These are phyloP conservation scores for Myopa tessellatipennis DNA, from an alignment of 2,888 invertebrate genomes.

Conservation along the genomic window DNA sequence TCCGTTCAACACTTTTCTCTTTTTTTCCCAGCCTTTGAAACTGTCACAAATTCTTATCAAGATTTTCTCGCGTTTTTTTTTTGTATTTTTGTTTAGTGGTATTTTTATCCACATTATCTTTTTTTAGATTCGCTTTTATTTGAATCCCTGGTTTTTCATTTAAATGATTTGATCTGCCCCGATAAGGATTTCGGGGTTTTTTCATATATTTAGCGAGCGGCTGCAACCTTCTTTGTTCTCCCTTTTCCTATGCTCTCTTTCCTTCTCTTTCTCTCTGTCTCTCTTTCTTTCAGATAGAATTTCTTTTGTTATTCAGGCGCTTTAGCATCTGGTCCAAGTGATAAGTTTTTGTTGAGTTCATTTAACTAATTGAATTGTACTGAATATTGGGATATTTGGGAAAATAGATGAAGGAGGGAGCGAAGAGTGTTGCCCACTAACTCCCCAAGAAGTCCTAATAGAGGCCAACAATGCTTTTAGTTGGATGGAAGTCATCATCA, in stretches of 20 bases:
- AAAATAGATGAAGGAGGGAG: background rate
- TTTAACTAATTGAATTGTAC: constrained; percentile 52
- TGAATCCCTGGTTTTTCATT: constrained; percentile 36
- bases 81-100: background rate
- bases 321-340: constrained; percentile 51
- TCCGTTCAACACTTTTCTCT: background rate
- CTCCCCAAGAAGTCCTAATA: no score
- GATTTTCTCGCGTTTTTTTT: constrained; percentile 33
- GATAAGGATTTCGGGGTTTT: constrained; percentile 29
- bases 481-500: background rate
- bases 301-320: background rate
- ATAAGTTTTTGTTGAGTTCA: constrained; percentile 41
- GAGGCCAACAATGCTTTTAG: no score
- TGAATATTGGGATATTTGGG: background rate
- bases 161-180: constrained; percentile 44
- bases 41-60: constrained; percentile 33
- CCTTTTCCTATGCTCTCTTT: background rate
- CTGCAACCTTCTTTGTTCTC: background rate
- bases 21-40: constrained; percentile 29
- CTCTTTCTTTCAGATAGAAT: background rate
- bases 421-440: no score
- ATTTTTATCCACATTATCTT: background rate
- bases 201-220: background rate
- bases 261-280: background rate
- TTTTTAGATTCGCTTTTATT: background rate